A percentile compares a stretch with the other conserved stretches of the same genome.
Evolutionary conservation across 35 echinoderm and acorn worm genomes (phyloP).

Genomic region (Ptychodera flava): DNA sequence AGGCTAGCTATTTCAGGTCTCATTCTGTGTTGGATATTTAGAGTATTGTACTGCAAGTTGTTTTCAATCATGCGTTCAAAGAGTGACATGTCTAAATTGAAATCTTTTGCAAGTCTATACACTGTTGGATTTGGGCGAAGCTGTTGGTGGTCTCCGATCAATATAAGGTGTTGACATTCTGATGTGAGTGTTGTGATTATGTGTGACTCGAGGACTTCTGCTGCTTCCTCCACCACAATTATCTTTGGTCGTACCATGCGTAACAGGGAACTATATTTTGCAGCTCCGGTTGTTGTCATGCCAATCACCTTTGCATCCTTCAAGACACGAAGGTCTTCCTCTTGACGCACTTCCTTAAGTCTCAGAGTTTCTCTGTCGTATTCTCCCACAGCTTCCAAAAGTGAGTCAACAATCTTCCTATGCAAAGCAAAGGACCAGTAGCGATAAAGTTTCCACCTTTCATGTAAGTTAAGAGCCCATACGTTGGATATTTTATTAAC

Average conservation of each 20-base stretch:
- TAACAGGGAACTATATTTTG: constrained; percentile 54
- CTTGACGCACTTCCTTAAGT: constrained; percentile 37
- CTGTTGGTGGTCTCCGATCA: constrained; percentile 95
- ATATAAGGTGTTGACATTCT: constrained; percentile 64
- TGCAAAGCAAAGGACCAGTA: constrained; percentile 29
- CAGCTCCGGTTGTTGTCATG: constrained; percentile 86
- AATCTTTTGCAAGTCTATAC: constrained; percentile 60
- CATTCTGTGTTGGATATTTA: constrained; percentile 29
- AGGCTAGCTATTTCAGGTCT: constrained; percentile 18
- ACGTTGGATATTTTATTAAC: constrained; percentile 9
- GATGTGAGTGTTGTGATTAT: constrained; percentile 49
- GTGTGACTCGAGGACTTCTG: constrained; percentile 85
- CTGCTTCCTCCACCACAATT: constrained; percentile 88
- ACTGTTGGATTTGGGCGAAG: constrained; percentile 61
- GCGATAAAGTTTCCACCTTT: constrained; percentile 64
- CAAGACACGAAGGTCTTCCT: constrained; percentile 43
- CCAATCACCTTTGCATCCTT: constrained; percentile 60
- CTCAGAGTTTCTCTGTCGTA: constrained; percentile 33
- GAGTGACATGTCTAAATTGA: constrained; percentile 62
- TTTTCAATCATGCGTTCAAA: constrained; percentile 91
- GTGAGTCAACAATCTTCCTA: background rate
- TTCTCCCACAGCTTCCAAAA: background rate
- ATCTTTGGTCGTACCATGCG: constrained; percentile 53
- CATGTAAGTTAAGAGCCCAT: constrained; percentile 30
- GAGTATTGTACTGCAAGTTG: constrained; percentile 42